Evolutionary conservation across 1,140 invertebrate genomes (phyloP), one percentile per base, ranked within the genome.

Genomic region (Drosophila littoralis): DNA sequence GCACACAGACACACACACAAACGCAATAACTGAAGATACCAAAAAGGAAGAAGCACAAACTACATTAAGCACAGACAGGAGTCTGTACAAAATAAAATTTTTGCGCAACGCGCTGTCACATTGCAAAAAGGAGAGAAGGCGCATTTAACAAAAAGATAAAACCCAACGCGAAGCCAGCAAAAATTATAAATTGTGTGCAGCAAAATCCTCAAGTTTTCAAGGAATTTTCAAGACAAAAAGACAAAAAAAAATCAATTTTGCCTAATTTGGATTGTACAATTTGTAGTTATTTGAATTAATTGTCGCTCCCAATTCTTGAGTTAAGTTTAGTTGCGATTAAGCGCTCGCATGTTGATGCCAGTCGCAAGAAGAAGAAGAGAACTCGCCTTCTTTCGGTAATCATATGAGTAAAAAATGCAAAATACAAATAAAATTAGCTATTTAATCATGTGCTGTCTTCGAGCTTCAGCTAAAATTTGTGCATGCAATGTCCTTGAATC

Each of bases 31-130:
- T 35, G 32, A 60, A 60, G 67, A 75, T 59, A 75, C 71, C 64
- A 60, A 66, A 70, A 79, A 68, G 68, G 68, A 79, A 79, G 63
- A 64, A 68, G 68, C 63, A 72, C 74, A 66, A 72, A 75, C 68
- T 75, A 71, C 58, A 71, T 71, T 75, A 71, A 78, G 76, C 67
- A 73, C 61, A 68, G 51, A 57, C 73, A 75, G 74, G 68, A 77
- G 77, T 76, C 74, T 76, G 68, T 67, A 77, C 60, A 76, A 77
- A 76, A 77, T 75, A 77, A 10, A 74, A 74, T 74, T 74, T 58
- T 61, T 77, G 65, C 65, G 71, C 71, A 70, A 75, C 66, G 72
- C 58, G 50, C 51, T 55, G 45, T 60, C 48, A 46, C 40, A 74
- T 69, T 70, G 51, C 71, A 64, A 71, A 58, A 67, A 63, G 60